phyloP scores from a whole-genome alignment of 2,113 vertebrate species.

The Solea solea region DNA sequence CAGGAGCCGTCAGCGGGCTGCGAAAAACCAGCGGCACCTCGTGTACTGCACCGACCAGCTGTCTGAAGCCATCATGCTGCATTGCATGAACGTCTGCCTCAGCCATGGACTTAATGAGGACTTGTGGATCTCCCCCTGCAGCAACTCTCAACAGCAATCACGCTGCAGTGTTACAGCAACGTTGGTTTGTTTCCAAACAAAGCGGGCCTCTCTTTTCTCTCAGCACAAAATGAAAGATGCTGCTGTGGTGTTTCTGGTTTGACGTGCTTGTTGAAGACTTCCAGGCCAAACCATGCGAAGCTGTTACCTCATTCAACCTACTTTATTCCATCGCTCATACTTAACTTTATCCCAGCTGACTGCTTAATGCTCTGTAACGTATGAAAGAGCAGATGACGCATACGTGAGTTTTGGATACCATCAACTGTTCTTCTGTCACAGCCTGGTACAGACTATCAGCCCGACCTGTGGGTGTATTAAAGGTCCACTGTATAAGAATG shows the following conservation, averaged over 20 bases:
- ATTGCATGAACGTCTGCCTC: conserved; percentile 10
- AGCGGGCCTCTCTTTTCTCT: background rate
- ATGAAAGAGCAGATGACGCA: too few species aligned
- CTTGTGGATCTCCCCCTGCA: background rate
- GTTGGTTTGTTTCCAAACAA: background rate
- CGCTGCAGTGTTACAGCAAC: background rate
- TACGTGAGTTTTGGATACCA: too few species aligned
- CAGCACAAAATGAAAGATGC: background rate
- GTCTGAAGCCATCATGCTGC: conserved; percentile 26
- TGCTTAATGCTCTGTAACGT: too few species aligned
- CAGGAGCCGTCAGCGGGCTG: conserved; percentile 28
- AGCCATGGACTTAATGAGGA: conserved; percentile 31
- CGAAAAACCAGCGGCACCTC: conserved; percentile 6
- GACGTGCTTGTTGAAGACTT: background rate
- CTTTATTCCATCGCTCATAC: too few species aligned
- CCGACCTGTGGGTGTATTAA: too few species aligned
- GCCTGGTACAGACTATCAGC: too few species aligned
- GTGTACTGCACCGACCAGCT: background rate
- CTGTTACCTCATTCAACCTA: too few species aligned
- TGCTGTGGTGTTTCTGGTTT: background rate
- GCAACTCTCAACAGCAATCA: conserved; percentile 4
- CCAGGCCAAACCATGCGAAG: background rate
- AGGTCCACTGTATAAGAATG: too few species aligned
- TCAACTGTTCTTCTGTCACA: too few species aligned
- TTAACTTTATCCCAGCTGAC: too few species aligned